Conservation (phyloP, 2,113 vertebrate species). For the Actenoides lindsayi region DNA sequence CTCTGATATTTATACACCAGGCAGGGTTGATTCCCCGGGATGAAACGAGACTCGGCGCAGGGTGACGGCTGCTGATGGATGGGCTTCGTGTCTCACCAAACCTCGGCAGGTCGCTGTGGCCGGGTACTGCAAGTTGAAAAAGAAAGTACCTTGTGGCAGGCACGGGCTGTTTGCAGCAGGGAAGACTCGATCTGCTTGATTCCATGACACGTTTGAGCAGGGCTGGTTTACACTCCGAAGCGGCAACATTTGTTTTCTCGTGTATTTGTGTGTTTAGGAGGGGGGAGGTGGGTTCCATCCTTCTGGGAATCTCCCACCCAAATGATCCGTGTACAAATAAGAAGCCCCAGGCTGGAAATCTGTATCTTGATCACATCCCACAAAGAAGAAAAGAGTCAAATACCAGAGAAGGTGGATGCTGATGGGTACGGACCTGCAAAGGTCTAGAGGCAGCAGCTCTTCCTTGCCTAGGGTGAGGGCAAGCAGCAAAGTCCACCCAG, state of each 20-base stretch:
- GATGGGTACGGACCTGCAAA: not conserved
- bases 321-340: not conserved
- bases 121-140: not conserved
- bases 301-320: not conserved
- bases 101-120: not conserved
- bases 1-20: not conserved
- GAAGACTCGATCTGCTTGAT: not conserved
- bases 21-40: slow-evolving; percentile 12
- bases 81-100: not conserved
- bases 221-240: not conserved
- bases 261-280: not conserved
- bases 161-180: not conserved
- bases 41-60: not conserved
- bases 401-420: not conserved
- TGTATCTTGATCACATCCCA: not conserved
- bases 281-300: not conserved
- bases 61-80: not conserved
- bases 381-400: not conserved
- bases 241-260: not conserved
- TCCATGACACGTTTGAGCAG: not conserved
- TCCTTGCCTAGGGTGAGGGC: not conserved
- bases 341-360: not conserved
- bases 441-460: not conserved
- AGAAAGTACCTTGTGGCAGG: not conserved
- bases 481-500: not conserved